Percentiles rank a stretch among this genome's conserved stretches.
These are phyloP conservation scores for Drosophila lacicola DNA, from an alignment of 2,888 invertebrate species.

Conservation along the genomic window DNA sequence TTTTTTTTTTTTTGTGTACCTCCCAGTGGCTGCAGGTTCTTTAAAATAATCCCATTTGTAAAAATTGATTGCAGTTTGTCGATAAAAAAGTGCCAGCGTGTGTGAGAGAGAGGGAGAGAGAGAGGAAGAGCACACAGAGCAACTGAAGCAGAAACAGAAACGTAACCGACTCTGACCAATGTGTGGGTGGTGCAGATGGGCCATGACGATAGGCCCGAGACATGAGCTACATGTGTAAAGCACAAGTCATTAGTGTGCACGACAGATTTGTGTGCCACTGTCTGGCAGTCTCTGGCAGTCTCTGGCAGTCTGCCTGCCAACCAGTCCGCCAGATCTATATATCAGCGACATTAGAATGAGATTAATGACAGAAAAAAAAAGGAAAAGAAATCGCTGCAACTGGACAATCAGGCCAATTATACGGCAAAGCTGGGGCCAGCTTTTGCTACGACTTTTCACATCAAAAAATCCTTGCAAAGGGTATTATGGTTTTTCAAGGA, in stretches of 20 bases:
- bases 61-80: slow-evolving; percentile 81
- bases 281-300: slow-evolving; percentile 8
- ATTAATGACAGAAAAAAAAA: slow-evolving; percentile 44
- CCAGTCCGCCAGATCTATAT: slow-evolving; percentile 10
- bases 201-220: slow-evolving; percentile 50
- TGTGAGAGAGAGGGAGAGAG: not conserved
- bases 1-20: not conserved
- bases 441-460: not conserved
- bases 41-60: slow-evolving; percentile 80
- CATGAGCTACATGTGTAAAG: slow-evolving; percentile 70
- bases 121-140: slow-evolving; percentile 16
- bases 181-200: slow-evolving; percentile 26
- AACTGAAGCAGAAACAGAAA: slow-evolving; percentile 44
- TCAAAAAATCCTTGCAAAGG: not conserved
- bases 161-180: slow-evolving; percentile 55
- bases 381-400: slow-evolving; percentile 19
- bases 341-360: slow-evolving; percentile 50
- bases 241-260: slow-evolving; percentile 74
- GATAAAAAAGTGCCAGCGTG: slow-evolving; percentile 63
- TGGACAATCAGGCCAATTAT: slow-evolving; percentile 54
- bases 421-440: slow-evolving; percentile 18
- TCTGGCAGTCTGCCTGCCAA: slow-evolving; percentile 1
- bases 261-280: slow-evolving; percentile 56
- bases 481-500: not conserved
- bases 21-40: slow-evolving; percentile 39